These are phyloP conservation scores for Idaea dimidiata DNA, from an alignment of 2,888 invertebrate species.

Conservation along the genomic window DNA sequence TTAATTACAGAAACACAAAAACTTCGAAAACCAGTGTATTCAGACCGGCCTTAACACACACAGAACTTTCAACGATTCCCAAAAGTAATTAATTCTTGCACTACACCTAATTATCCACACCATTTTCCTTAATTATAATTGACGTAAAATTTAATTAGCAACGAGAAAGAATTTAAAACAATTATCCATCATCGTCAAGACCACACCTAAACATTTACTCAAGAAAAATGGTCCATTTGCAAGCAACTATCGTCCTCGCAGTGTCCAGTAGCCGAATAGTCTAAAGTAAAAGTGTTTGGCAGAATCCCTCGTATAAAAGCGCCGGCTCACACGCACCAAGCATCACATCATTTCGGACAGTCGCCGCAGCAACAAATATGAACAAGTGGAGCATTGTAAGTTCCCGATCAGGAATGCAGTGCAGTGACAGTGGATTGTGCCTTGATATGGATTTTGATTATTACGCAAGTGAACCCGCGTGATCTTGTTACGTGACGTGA, in stretches of 20 bases:
- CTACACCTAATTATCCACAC: background rate
- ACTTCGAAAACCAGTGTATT: background rate
- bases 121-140: background rate
- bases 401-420: constrained; percentile 66
- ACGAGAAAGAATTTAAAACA: constrained; percentile 3
- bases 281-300: constrained; percentile 73
- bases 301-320: constrained; percentile 69
- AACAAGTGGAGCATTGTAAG: constrained; percentile 75
- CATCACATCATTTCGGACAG: constrained; percentile 64
- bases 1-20: constrained; percentile 3
- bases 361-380: constrained; percentile 61
- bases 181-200: constrained; percentile 12
- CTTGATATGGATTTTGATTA: constrained; percentile 18
- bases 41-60: background rate
- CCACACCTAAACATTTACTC: constrained; percentile 34
- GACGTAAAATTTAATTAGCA: background rate
- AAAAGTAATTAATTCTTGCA: background rate
- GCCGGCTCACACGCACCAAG: constrained; percentile 36
- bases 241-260: constrained; percentile 62
- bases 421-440: constrained; percentile 40
- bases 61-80: background rate
- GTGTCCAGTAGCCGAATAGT: constrained; percentile 34
- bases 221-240: constrained; percentile 59
- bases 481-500: constrained; percentile 14
- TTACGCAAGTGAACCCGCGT: background rate